Conservation (phyloP, 1,140 invertebrate genomes). For the Bombyx mori region ASM3026992v2 NC_085107.1:10352501-10353000, state of each 20-base stretch:
- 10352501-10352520: slow-evolving; percentile 4
- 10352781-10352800: slow-evolving; percentile 1
- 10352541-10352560: too few relatives aligned
- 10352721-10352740: too few relatives aligned
- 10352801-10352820: too few relatives aligned
- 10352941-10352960: too few relatives aligned
- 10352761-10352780: background rate
- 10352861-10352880: slow-evolving; percentile 1
- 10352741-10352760: too few relatives aligned
- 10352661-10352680: too few relatives aligned
- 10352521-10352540: background rate
- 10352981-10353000: background rate
- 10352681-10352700: slow-evolving; percentile 2
- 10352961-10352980: too few relatives aligned
- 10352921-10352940: too few relatives aligned
- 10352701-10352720: too few relatives aligned
- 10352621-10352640: too few relatives aligned
- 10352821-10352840: background rate
- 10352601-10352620: background rate
- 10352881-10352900: background rate
- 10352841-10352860: slow-evolving; percentile 2
- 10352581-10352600: slow-evolving; percentile 2
- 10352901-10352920: too few relatives aligned
- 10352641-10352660: too few relatives aligned
- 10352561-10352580: background rate